Conservation (phyloP, 1,140 invertebrate species). For the Zaprionus lachaisei region DNA sequence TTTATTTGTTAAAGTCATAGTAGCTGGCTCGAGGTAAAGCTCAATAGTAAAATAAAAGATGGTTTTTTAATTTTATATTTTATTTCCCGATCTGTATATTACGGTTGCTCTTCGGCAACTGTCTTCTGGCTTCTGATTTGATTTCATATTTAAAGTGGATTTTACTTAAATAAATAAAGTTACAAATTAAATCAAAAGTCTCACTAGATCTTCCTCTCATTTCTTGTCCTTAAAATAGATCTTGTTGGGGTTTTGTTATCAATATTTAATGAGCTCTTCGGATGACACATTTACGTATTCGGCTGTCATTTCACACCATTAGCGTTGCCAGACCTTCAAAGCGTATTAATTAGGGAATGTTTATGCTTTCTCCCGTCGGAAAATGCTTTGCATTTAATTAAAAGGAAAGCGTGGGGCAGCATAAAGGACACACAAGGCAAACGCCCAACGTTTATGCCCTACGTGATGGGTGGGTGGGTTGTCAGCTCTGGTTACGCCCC, state of each 20-base stretch:
- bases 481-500: slow-evolving; percentile 43
- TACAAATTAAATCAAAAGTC: neutral
- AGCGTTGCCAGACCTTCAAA: slow-evolving; percentile 49
- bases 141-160: too few species aligned
- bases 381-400: slow-evolving; percentile 50
- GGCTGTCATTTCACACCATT: neutral
- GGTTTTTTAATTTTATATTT: too few species aligned
- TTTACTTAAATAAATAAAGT: neutral
- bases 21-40: too few species aligned
- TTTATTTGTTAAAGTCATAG: too few species aligned
- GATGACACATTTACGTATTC: neutral
- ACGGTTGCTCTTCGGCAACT: too few species aligned
- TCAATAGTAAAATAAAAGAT: too few species aligned
- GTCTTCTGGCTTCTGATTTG: too few species aligned
- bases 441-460: slow-evolving; percentile 20
- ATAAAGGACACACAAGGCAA: slow-evolving; percentile 51
- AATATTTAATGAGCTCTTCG: neutral
- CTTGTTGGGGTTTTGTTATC: neutral
- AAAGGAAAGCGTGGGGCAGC: slow-evolving; percentile 43
- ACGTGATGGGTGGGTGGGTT: neutral
- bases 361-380: slow-evolving; percentile 50
- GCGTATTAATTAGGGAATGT: slow-evolving; percentile 47
- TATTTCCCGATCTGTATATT: too few species aligned
- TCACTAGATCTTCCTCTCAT: neutral
- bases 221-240: neutral